Conservation (phyloP, 2,113 vertebrate genomes). For the Aramus guarauna region DNA sequence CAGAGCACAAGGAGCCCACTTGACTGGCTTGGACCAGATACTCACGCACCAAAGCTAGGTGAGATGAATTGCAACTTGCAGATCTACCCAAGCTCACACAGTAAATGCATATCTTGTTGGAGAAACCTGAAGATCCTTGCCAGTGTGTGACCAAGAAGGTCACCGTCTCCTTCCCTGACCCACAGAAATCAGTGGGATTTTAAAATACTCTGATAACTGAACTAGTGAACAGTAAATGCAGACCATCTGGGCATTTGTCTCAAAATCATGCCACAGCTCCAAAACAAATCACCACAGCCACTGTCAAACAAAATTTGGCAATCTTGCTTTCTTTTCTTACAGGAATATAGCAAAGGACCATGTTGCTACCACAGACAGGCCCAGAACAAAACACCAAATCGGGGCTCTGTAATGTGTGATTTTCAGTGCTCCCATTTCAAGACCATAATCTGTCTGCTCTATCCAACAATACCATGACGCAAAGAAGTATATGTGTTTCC, state of each 20-base stretch:
- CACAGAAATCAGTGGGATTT: neutral
- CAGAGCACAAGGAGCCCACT: neutral
- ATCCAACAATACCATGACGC: neutral
- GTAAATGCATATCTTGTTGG: fast-evolving
- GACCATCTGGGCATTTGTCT: neutral
- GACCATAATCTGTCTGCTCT: neutral
- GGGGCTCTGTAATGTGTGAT: neutral
- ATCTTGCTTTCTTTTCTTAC: neutral
- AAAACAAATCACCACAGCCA: neutral
- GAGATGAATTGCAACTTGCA: neutral
- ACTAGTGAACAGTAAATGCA: neutral
- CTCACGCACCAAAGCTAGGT: fast-evolving
- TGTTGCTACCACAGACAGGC: neutral
- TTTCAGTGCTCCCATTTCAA: neutral
- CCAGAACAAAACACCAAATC: neutral
- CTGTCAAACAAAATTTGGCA: neutral
- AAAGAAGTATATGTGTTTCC: neutral
- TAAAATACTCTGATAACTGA: neutral
- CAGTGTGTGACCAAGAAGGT: neutral
- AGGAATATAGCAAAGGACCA: neutral
- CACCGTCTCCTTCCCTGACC: neutral
- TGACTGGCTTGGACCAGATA: neutral
- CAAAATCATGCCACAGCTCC: neutral
- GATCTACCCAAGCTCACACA: neutral
- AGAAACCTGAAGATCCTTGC: neutral